Base-by-base conservation (phyloP, 2,888 invertebrate genomes). In the Trichacis sp. region DNA sequence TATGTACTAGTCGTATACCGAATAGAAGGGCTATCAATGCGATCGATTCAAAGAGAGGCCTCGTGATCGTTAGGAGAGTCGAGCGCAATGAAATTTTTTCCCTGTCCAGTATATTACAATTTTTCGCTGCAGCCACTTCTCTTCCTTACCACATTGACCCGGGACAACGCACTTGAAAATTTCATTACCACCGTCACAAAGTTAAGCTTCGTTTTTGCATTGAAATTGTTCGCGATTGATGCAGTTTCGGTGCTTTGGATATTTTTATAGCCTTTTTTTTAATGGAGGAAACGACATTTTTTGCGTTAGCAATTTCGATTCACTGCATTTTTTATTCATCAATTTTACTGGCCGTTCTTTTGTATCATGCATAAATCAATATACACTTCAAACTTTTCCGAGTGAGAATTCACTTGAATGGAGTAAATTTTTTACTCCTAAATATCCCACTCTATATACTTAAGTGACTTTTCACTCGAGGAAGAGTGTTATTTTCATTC, bases 11-110 rank as follows among this genome's bases (percentile, higher is more conserved):
- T 42, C n/a, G 52, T 65, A 63, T 70, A 68, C 55, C 55, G 70
- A 70, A 68, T 70, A 58, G 63, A 65, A 65, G 67, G 65, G 61
- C 64, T 58, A 64, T 60, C 63, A 63, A 64, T 69, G 64, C 52
- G 49, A 49, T 38, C 43, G 43, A 19, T 43, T 19, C 43, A 15
- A 19, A 19, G 43, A 43, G 43, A 42, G 42, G 42, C 42, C 42
- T 42, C 42, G 42, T 14, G 42, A 52, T 52, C 52, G 30, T 33
- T 52, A 18, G 12, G 9, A 14, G 18, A 42, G 42, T 6, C 15
- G 42, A 36, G 36, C 11, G 40, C 40, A 15, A 40, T 12, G 43
- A 17, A 17, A 43, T 43, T 43, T 43, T 43, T 42, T n/a, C 18
- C 8, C 43, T 36, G 14, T 40, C 15, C 40, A 15, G 14, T 40